phyloP scores from a whole-genome alignment of 92 coral and sea anemone genomes.

The Siderastrea radians region DNA sequence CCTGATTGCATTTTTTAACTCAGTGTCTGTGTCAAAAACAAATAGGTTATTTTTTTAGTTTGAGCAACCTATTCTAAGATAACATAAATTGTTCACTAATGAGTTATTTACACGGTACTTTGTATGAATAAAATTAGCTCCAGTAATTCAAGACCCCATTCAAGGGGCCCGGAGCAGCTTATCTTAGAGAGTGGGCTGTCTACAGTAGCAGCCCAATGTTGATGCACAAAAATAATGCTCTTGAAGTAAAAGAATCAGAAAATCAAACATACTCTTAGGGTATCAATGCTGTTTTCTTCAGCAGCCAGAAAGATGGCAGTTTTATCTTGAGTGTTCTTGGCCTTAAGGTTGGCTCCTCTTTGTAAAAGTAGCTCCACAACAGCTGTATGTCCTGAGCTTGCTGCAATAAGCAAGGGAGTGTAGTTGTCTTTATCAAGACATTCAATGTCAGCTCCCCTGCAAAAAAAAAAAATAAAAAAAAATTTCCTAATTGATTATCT shows the following conservation, averaged over 20 bases:
- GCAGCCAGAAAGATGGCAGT: slow-evolving; percentile 94
- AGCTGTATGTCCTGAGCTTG: slow-evolving; percentile 79
- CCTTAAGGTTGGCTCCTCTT: slow-evolving; percentile 79
- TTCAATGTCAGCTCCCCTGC: slow-evolving; percentile 93
- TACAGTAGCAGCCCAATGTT: too few relatives aligned
- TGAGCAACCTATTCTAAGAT: too few relatives aligned
- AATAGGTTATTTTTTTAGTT: too few relatives aligned
- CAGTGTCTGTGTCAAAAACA: too few relatives aligned
- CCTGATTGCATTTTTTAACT: too few relatives aligned
- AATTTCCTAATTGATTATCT: background rate
- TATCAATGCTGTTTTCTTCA: slow-evolving; percentile 89
- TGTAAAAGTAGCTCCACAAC: slow-evolving; percentile 66
- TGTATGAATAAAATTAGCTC: too few relatives aligned
- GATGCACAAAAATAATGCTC: too few relatives aligned
- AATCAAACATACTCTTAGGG: slow-evolving; percentile 68
- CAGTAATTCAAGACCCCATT: too few relatives aligned
- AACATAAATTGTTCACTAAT: too few relatives aligned
- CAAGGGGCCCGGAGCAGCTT: too few relatives aligned
- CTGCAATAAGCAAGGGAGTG: slow-evolving; percentile 86
- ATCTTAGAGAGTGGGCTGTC: too few relatives aligned
- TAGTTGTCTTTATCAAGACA: slow-evolving; percentile 92
- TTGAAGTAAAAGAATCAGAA: background rate
- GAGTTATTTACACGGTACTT: too few relatives aligned
- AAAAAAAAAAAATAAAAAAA: background rate
- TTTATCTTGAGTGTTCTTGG: slow-evolving; percentile 77